Evolutionary conservation across 64 coral and sea anemone genomes (phyloP).

Genomic region (Montipora foliosa): DNA sequence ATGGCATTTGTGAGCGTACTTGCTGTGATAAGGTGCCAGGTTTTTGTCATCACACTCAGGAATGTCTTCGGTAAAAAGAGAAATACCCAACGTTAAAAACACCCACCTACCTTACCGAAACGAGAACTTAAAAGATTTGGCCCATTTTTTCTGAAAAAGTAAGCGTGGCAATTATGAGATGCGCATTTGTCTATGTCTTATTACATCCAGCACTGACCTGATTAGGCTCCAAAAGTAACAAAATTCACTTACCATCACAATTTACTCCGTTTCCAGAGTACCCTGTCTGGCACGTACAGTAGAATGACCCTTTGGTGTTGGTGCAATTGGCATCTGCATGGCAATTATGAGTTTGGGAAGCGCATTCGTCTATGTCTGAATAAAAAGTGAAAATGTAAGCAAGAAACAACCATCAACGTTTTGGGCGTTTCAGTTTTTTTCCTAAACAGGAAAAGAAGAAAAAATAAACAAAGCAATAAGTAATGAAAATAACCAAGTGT

Average conservation of each 20-base stretch:
- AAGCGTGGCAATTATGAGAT: too few species aligned
- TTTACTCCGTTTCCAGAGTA: slow-evolving; percentile 77
- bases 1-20: slow-evolving; percentile 67
- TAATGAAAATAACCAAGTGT: too few species aligned
- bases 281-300: slow-evolving; percentile 70
- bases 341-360: not conserved
- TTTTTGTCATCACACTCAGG: slow-evolving; percentile 49
- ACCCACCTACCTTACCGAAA: too few species aligned
- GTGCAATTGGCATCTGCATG: slow-evolving; percentile 68
- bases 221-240: too few species aligned
- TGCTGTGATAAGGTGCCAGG: slow-evolving; percentile 4
- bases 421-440: too few species aligned
- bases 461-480: too few species aligned
- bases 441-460: too few species aligned
- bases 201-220: too few species aligned
- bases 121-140: too few species aligned
- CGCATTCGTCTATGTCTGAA: slow-evolving; percentile 34
- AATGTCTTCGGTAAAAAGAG: slow-evolving; percentile 26
- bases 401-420: too few species aligned
- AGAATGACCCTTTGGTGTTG: slow-evolving; percentile 78
- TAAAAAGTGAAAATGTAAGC: not conserved
- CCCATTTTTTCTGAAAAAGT: too few species aligned
- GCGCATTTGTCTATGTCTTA: too few species aligned
- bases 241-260: slow-evolving; percentile 38
- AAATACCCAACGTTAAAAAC: not conserved